These are phyloP conservation scores for Brevimyrus niger DNA, from an alignment of 2,113 vertebrate species.

Conservation along the genomic window DNA sequence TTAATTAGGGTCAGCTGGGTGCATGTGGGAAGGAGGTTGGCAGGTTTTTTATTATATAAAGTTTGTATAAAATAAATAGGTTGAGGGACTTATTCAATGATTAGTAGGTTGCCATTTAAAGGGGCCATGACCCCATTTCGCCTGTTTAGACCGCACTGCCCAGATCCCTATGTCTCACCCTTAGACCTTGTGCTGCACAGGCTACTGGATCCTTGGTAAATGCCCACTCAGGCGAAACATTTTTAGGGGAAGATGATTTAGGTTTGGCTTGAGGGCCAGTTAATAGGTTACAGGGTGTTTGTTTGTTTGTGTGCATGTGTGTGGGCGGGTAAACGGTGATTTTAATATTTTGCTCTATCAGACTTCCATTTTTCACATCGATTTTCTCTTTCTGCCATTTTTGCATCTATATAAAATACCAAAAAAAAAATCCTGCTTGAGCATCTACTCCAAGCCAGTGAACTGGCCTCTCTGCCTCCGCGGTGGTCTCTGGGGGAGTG, in stretches of 20 bases:
- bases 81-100: neutral
- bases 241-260: neutral
- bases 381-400: neutral
- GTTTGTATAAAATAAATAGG: neutral
- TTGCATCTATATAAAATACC: neutral
- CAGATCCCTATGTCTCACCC: neutral
- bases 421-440: neutral
- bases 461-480: neutral
- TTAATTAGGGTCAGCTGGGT: conserved; percentile 6
- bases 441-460: neutral
- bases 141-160: neutral
- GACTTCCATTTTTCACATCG: neutral
- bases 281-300: neutral
- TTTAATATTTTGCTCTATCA: neutral
- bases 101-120: neutral
- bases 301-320: neutral
- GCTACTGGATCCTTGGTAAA: neutral
- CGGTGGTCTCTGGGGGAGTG: neutral
- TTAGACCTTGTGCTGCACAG: neutral
- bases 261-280: neutral
- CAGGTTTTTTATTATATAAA: neutral
- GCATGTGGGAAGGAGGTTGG: neutral
- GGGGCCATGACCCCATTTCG: neutral
- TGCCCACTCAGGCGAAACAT: neutral
- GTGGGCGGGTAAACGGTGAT: neutral